phyloP scores from a whole-genome alignment of 2,888 invertebrate genomes.

The Phalangium opilio region DNA sequence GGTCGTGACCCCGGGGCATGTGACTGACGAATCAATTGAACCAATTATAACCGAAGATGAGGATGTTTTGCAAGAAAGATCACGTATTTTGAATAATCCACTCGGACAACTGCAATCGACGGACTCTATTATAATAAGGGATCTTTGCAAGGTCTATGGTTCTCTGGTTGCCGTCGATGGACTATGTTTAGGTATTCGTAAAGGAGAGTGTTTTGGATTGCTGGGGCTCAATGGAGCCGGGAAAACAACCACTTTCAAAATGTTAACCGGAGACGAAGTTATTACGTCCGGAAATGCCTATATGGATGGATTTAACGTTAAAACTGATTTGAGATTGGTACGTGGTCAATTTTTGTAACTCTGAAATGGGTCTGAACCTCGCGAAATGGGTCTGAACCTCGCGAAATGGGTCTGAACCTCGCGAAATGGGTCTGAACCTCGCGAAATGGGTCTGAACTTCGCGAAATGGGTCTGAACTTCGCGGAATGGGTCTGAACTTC shows the following conservation, averaged over 20 bases:
- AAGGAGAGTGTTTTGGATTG: conserved; percentile 35
- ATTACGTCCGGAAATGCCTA: conserved; percentile 33
- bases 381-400: no score
- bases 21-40: no score
- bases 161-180: conserved; percentile 44
- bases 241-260: conserved; percentile 40
- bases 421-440: no score
- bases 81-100: conserved; percentile 25
- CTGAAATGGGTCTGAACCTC: no score
- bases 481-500: no score
- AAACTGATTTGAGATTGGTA: conserved; percentile 26
- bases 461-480: no score
- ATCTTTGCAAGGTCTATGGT: conserved; percentile 46
- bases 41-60: conserved; percentile 22
- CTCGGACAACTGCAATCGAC: conserved; percentile 14
- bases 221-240: conserved; percentile 41
- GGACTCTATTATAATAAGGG: conserved; percentile 41
- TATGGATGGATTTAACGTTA: conserved; percentile 39
- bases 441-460: no score
- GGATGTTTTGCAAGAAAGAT: conserved; percentile 31
- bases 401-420: no score
- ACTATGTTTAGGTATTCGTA: conserved; percentile 47
- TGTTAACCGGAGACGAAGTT: conserved; percentile 38
- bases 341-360: background rate
- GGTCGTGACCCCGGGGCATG: background rate